Evolutionary conservation across 2,888 invertebrate species (phyloP).

Genomic region (Lycocerus yunnanus): DNA sequence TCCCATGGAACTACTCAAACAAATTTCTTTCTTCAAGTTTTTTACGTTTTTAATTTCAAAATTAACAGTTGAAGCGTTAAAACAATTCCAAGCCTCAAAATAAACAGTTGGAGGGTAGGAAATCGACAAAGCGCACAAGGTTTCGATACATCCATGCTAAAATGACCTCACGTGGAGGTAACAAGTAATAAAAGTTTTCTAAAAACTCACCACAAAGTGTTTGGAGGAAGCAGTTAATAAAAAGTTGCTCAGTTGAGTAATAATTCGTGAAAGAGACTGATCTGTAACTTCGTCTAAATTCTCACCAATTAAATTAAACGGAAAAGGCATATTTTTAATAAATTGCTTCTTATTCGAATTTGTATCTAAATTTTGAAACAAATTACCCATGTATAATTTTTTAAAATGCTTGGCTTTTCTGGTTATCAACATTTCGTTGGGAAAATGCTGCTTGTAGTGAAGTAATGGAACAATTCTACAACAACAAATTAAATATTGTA

Average conservation of each 20-base stretch:
- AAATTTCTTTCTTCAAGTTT: conserved; percentile 20
- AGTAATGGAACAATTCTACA: conserved; percentile 57
- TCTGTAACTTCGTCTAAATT: conserved; percentile 51
- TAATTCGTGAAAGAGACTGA: conserved; percentile 62
- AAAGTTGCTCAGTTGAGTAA: conserved; percentile 58
- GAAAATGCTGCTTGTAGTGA: conserved; percentile 55
- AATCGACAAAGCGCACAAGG: conserved; percentile 68
- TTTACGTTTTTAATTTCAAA: conserved; percentile 12
- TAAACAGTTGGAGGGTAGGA: conserved; percentile 71
- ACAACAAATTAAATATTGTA: conserved; percentile 34
- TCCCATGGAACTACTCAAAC: conserved; percentile 42
- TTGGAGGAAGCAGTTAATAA: conserved; percentile 69
- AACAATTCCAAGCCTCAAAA: conserved; percentile 68
- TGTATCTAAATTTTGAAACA: conserved; percentile 37
- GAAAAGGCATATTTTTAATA: conserved; percentile 59
- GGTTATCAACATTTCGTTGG: conserved; percentile 61
- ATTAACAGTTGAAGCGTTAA: conserved; percentile 21
- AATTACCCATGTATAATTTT: conserved; percentile 47
- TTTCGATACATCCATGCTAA: conserved; percentile 69
- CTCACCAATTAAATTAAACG: conserved; percentile 52
- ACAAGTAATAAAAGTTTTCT: conserved; percentile 4
- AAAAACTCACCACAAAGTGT: conserved; percentile 65
- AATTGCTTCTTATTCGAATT: conserved; percentile 54
- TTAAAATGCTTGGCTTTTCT: conserved; percentile 57
- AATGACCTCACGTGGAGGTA: conserved; percentile 39